Conservation (phyloP, 2,888 invertebrate genomes). For the Eupelmus urozonus region DNA sequence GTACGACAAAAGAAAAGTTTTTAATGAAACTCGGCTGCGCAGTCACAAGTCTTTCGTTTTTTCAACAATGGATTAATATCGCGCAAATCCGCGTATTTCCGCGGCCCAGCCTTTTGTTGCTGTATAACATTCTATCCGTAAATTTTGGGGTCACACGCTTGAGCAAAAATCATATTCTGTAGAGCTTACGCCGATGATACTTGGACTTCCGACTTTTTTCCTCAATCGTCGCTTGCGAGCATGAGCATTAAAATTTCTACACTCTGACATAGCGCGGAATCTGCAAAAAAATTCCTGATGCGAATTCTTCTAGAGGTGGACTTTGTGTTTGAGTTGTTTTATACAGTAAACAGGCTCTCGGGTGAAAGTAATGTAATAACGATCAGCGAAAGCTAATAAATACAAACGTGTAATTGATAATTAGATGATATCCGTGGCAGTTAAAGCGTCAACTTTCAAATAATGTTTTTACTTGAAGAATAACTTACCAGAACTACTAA, state of each 20-base stretch:
- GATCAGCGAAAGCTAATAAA: slow-evolving; percentile 45
- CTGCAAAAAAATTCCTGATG: no score
- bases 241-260: no score
- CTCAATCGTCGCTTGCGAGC: no score
- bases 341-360: no score
- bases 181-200: slow-evolving; percentile 61
- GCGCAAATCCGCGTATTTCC: slow-evolving; percentile 21
- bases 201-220: slow-evolving; percentile 66
- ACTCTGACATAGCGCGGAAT: no score
- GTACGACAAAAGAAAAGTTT: slow-evolving; percentile 1
- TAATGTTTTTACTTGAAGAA: slow-evolving; percentile 11
- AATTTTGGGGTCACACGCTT: slow-evolving; percentile 60
- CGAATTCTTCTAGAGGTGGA: no score
- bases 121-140: slow-evolving; percentile 24
- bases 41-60: neutral
- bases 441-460: slow-evolving; percentile 6
- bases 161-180: slow-evolving; percentile 67
- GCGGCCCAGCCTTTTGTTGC: slow-evolving; percentile 10
- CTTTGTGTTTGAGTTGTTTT: no score
- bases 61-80: slow-evolving; percentile 43
- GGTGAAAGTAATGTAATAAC: slow-evolving; percentile 28
- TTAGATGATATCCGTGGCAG: neutral
- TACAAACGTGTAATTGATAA: slow-evolving; percentile 22
- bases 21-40: neutral
- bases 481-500: no score